Base-by-base conservation (phyloP, 2,113 vertebrate genomes). In the Ailuropoda melanoleuca region DNA sequence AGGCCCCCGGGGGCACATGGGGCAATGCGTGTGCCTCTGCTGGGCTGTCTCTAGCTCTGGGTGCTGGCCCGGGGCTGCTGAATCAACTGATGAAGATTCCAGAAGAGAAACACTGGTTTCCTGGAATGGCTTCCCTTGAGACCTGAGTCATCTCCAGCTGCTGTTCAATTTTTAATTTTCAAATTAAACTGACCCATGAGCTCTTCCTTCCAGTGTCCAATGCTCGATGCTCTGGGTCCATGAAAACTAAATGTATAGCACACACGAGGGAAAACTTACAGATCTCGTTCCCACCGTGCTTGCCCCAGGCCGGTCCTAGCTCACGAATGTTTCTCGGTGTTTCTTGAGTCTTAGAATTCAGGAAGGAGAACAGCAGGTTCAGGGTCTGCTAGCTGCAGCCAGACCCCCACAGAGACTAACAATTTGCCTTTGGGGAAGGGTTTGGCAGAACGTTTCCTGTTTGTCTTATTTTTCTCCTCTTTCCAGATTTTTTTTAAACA, bases 81-180 rank as follows among this genome's bases (percentile, higher is more conserved):
- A 75, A 83, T 93, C 85, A 24, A 83, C 85, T 56, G 55, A 78
- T 60, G 96, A 92, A 93, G 81, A 75, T 68, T 96, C 91, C 96
- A 96, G 94, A 91, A 87, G 89, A 86, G 80, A 96, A 90, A 86
- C 77, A 6, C 82, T 66, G 19, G 58, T 96, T 97, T 97, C 96
- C 97, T 96, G 97, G 95, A 98, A 96, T 19, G 72, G 97, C 72
- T 55, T 86, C 97, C 90, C 97, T 10, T 0, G 96, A 97, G 97
- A 64, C n/a, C 96, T 97, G 96, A 98, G 87, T 98, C 97, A 98
- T 94, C 91, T 23, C 91, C 98, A 98, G 98, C 97, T 97, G 98
- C 90, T 60, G 66, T 66, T 94, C 94, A 88, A 4, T 10, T 86
- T 75, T 96, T 83, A 84, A 46, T 89, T 96, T 78, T 90, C 95